Percentiles rank a stretch among this genome's conserved stretches.
Evolutionary conservation across 1,140 invertebrate species (phyloP).

Genomic region (Penaeus vannamei): DNA sequence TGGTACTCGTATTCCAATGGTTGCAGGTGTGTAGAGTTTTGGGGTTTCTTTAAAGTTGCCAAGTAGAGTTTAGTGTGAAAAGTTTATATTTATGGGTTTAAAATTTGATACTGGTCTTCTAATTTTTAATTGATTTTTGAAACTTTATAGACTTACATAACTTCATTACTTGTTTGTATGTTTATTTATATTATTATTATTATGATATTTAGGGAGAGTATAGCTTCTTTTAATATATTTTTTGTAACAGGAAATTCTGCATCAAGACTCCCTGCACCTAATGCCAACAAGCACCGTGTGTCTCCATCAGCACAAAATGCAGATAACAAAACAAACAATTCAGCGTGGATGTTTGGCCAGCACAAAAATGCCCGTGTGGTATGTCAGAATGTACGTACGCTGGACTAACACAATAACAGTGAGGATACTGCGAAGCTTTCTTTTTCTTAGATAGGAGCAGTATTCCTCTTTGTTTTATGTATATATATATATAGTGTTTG

Average conservation of each 20-base stretch:
- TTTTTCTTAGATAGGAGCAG: not conserved
- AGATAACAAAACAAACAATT: slow-evolving; percentile 11
- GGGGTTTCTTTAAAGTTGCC: not conserved
- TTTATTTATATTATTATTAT: no score
- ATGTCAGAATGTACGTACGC: slow-evolving; percentile 67
- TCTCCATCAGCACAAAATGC: slow-evolving; percentile 2
- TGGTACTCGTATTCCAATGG: slow-evolving; percentile 44
- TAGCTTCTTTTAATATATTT: no score
- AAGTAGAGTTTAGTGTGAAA: no score
- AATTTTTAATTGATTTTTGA: no score
- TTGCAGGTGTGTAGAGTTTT: slow-evolving; percentile 17
- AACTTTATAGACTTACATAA: no score
- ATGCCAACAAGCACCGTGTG: slow-evolving; percentile 34
- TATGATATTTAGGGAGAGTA: no score
- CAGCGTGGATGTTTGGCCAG: slow-evolving; percentile 77
- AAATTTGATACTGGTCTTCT: no score
- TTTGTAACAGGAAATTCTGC: not conserved
- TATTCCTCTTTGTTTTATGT: not conserved
- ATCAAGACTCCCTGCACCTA: slow-evolving; percentile 49
- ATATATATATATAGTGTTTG: not conserved
- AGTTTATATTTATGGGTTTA: no score
- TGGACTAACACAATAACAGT: slow-evolving; percentile 58
- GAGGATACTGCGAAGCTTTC: not conserved
- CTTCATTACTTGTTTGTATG: no score
- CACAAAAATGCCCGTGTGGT: slow-evolving; percentile 78